phyloP scores from a whole-genome alignment of 2,797 vertebrate genomes.

The Gephyroberyx darwinii region DNA sequence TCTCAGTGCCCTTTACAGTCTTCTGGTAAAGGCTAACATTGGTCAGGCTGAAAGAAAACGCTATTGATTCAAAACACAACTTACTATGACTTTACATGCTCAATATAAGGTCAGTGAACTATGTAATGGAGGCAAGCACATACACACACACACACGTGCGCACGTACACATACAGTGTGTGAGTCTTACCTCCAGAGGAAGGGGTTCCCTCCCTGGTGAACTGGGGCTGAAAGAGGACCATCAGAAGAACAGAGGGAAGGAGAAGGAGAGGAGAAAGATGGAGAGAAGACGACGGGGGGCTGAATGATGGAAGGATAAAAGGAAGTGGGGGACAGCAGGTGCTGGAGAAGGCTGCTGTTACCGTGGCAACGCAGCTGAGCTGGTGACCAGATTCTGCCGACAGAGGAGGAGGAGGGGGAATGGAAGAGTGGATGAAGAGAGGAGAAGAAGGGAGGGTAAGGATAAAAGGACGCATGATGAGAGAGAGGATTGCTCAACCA shows the following conservation, averaged over 20 bases:
- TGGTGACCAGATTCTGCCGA: slow-evolving; percentile 92
- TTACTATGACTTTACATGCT: background rate
- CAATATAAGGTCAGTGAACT: background rate
- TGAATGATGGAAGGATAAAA: slow-evolving; percentile 80
- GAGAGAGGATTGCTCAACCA: background rate
- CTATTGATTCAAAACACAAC: background rate
- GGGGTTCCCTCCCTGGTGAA: slow-evolving; percentile 86
- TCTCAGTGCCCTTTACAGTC: background rate
- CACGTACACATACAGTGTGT: slow-evolving; percentile 21
- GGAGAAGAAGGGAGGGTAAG: slow-evolving; percentile 53
- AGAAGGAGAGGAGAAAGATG: slow-evolving; percentile 67
- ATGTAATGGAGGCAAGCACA: background rate
- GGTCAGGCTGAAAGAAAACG: background rate
- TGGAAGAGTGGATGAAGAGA: slow-evolving; percentile 20
- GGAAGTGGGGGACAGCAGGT: slow-evolving; percentile 87
- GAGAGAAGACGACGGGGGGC: slow-evolving; percentile 75
- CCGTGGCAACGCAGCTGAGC: slow-evolving; percentile 90
- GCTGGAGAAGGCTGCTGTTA: slow-evolving; percentile 90
- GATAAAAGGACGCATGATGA: slow-evolving; percentile 23
- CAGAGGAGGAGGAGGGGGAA: slow-evolving; percentile 50
- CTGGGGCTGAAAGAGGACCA: slow-evolving; percentile 83
- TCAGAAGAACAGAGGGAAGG: slow-evolving; percentile 85
- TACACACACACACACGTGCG: slow-evolving; percentile 1
- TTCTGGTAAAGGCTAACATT: no score
- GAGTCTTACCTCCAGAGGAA: slow-evolving; percentile 94